These are phyloP conservation scores for Scaptomyza hsui DNA, from an alignment of 1,140 invertebrate genomes.

Conservation along the genomic window DNA sequence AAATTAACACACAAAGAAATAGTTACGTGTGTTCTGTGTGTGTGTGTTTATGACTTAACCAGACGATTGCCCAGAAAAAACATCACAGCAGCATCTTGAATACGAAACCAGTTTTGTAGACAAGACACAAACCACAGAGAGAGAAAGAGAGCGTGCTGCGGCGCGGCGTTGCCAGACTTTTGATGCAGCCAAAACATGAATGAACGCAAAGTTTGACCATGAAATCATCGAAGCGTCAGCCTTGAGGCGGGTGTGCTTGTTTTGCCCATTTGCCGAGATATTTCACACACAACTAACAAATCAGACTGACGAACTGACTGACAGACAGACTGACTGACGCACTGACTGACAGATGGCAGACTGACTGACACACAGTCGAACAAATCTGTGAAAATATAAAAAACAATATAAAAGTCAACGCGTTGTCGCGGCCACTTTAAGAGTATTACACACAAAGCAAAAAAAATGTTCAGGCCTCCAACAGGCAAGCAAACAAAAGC, in stretches of 20 bases:
- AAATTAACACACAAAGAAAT: conserved; percentile 66
- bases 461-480: conserved; percentile 22
- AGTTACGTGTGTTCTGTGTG: conserved; percentile 4
- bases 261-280: conserved; percentile 74
- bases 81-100: conserved; percentile 39
- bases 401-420: conserved; percentile 40
- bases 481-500: conserved; percentile 45
- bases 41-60: conserved; percentile 16
- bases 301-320: conserved; percentile 32
- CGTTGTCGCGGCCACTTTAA: conserved; percentile 22
- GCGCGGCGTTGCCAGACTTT: conserved; percentile 15
- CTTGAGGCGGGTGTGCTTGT: conserved; percentile 71
- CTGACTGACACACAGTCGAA: conserved; percentile 49
- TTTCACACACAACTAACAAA: conserved; percentile 64
- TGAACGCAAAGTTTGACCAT: conserved; percentile 55
- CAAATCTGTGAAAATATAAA: conserved; percentile 62
- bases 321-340: conserved; percentile 40
- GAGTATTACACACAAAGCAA: conserved; percentile 16
- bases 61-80: conserved; percentile 4
- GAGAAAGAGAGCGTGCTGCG: not conserved
- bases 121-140: conserved; percentile 57
- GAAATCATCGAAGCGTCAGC: conserved; percentile 54
- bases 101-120: conserved; percentile 67
- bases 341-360: conserved; percentile 40
- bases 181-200: conserved; percentile 35